Evolutionary conservation across 2,888 invertebrate genomes (phyloP), one percentile per base, ranked within the genome.

Genomic region (Sphaerophoria rueppellii): DNA sequence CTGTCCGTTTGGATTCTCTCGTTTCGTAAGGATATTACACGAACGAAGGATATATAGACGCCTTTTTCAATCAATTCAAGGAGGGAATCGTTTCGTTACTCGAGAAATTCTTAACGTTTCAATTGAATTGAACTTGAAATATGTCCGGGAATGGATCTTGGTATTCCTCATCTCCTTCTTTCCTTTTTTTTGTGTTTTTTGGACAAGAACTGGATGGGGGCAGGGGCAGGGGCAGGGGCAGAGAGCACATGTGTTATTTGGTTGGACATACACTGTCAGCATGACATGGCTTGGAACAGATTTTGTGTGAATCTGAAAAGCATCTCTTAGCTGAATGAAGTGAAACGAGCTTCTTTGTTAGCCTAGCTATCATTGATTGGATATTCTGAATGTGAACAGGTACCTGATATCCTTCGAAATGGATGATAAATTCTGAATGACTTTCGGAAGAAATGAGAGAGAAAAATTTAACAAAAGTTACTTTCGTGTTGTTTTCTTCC

Each of bases 61-160:
- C 80, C 76, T 76, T 85, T 85, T 85, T 85, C 83, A 85, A 85
- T 85, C 83, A 85, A 72, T 80, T 76, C 46, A 80, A 85, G 72
- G 72, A 76, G 80, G 58, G 71, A 71, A 79, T 74, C 71, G 65
- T 76, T 85, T 83, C 74, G 72, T 77, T 82, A 60, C 67, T 52
- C 57, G 43, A 65, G 57, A 54, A 67, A 74, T 61, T 79, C 83
- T 80, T 76, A 85, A 85, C 80, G 76, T 80, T 76, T 85, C 83
- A 85, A 85, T 85, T 85, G 76, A 80, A 82, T 77, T 71, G 77
- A 71, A 77, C 77, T 77, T 77, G 77, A 77, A 77, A 77, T 77
- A 77, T 77, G 77, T 71, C 57, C 55, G 50, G 50, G 55, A 48
- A 54, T 70, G 55, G 61, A 54, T 67, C 54, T 52, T 52, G 35